phyloP scores from a whole-genome alignment of 2,888 invertebrate species.

The Volucella zonaria region DNA sequence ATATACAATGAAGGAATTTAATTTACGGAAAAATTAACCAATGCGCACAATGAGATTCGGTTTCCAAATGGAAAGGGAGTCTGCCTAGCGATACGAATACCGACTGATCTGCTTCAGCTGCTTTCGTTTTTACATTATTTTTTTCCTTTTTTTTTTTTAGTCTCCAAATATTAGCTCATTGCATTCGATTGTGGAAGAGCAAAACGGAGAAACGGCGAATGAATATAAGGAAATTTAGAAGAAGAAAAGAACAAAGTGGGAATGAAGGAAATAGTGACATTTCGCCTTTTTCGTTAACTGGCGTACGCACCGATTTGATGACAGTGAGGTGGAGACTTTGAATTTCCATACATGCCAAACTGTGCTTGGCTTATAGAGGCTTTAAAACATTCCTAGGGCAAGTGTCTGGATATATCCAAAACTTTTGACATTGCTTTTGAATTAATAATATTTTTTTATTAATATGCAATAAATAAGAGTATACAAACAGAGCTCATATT shows the following conservation, averaged over 20 bases:
- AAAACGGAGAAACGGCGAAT: slow-evolving; percentile 3
- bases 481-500: no score
- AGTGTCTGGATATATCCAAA: neutral
- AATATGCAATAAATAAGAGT: no score
- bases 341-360: neutral
- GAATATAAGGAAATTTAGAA: slow-evolving; percentile 11
- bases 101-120: slow-evolving; percentile 14
- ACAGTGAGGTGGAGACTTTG: slow-evolving; percentile 30
- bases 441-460: neutral
- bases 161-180: slow-evolving; percentile 40
- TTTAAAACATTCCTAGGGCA: slow-evolving; percentile 13
- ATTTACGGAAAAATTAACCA: slow-evolving; percentile 12
- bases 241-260: slow-evolving; percentile 10
- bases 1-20: neutral
- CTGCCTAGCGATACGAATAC: neutral
- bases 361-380: neutral
- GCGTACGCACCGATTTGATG: slow-evolving; percentile 15
- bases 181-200: slow-evolving; percentile 19
- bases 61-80: slow-evolving; percentile 20
- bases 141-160: neutral
- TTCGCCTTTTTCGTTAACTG: neutral
- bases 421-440: neutral
- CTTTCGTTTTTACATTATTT: slow-evolving; percentile 36
- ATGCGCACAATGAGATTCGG: slow-evolving; percentile 53
- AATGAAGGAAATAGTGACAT: slow-evolving; percentile 32